Conservation (phyloP, 2,888 invertebrate species). For the Leucophenga maculata region DNA sequence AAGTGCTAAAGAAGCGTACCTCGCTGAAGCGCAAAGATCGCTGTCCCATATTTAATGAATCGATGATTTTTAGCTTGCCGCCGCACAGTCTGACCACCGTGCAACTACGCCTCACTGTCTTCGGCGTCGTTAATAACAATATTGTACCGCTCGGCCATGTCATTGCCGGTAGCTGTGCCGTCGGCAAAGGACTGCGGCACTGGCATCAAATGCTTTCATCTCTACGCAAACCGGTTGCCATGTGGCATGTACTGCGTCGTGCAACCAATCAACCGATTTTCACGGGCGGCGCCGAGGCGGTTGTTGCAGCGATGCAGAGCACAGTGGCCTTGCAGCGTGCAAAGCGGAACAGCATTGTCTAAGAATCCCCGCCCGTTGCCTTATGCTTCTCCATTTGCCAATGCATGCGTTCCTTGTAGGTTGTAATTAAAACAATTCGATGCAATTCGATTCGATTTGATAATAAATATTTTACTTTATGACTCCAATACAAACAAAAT, state of each 20-base stretch:
- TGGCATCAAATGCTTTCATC: constrained; percentile 90
- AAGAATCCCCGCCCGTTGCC: constrained; percentile 22
- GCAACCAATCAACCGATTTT: constrained; percentile 66
- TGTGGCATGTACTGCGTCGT: constrained; percentile 85
- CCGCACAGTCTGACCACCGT: constrained; percentile 80
- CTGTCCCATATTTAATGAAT: constrained; percentile 87
- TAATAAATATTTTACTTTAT: too few species aligned
- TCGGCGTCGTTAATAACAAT: constrained; percentile 67
- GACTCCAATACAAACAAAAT: too few species aligned
- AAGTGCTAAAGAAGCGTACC: constrained; percentile 86
- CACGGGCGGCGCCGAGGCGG: constrained; percentile 67
- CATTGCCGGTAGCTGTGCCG: constrained; percentile 82
- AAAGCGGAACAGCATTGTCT: constrained; percentile 67
- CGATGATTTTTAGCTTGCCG: constrained; percentile 88
- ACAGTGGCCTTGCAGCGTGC: constrained; percentile 55
- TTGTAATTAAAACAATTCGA: too few species aligned
- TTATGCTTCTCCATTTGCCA: too few species aligned
- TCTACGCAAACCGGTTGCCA: constrained; percentile 84
- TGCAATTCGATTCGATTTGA: too few species aligned
- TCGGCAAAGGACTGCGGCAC: constrained; percentile 81
- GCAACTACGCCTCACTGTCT: constrained; percentile 82
- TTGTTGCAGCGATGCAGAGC: constrained; percentile 67
- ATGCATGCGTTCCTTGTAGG: neutral
- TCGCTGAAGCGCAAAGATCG: constrained; percentile 82
- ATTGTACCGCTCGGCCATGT: constrained; percentile 84